A percentile compares a stretch with the other conserved stretches of the same genome.
Evolutionary conservation across 2,797 vertebrate species (phyloP).

Genomic region (Pseudochirops corinnae): DNA sequence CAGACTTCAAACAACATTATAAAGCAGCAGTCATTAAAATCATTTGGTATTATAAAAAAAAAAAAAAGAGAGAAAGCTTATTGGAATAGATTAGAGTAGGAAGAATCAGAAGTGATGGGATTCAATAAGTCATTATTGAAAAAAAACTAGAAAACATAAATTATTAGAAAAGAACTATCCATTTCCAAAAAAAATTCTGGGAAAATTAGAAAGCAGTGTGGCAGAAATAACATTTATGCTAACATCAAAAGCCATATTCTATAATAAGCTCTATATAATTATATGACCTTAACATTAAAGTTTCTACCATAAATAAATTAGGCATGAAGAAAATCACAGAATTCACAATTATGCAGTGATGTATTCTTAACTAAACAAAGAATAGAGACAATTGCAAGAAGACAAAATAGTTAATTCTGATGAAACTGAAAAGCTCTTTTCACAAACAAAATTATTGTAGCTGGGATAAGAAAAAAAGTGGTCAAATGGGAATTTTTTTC

Average conservation of each 20-base stretch:
- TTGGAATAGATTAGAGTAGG: neutral
- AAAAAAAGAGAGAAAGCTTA: neutral
- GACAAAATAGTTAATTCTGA: neutral
- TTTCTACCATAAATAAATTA: neutral
- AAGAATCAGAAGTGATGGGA: neutral
- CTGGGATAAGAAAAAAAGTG: neutral
- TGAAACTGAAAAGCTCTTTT: neutral
- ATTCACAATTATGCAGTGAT: neutral
- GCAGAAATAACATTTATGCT: neutral
- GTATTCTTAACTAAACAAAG: neutral
- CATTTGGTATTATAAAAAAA: neutral
- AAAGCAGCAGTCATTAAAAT: neutral
- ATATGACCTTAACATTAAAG: neutral
- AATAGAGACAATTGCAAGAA: neutral
- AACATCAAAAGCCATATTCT: neutral
- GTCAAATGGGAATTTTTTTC: neutral
- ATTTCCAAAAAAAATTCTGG: neutral
- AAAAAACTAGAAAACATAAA: neutral
- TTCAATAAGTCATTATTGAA: neutral
- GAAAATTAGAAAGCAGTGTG: neutral
- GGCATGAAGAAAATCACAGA: neutral
- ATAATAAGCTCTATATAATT: neutral
- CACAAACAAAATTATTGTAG: neutral
- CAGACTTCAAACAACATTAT: neutral
- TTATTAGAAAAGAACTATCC: neutral